Evolutionary conservation across 1,140 invertebrate genomes (phyloP).

Genomic region (Luehdorfia chinensis): DNA sequence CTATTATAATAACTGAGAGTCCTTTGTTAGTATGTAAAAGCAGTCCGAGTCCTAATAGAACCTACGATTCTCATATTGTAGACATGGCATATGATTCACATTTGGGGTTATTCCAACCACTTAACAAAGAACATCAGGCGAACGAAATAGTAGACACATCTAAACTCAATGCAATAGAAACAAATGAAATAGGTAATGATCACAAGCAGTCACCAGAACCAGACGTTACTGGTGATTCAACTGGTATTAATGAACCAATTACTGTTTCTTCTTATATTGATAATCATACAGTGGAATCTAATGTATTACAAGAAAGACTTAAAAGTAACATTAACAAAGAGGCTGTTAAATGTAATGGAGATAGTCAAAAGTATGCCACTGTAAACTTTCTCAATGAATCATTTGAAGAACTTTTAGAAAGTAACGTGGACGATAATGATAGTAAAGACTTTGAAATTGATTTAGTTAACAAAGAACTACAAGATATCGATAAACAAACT

Average conservation of each 20-base stretch:
- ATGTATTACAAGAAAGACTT: not conserved
- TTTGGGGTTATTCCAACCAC: slow-evolving; percentile 18
- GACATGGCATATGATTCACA: slow-evolving; percentile 39
- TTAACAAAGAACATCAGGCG: slow-evolving; percentile 22
- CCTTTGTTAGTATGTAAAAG: slow-evolving; percentile 39
- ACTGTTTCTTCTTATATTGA: not conserved
- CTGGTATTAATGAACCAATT: not conserved
- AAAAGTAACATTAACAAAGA: slow-evolving; percentile 6
- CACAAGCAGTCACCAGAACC: not conserved
- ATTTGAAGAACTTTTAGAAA: slow-evolving; percentile 63
- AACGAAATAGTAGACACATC: slow-evolving; percentile 4
- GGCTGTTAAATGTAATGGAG: slow-evolving; percentile 39
- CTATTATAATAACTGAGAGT: slow-evolving; percentile 63
- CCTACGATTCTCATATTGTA: slow-evolving; percentile 34
- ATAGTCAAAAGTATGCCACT: slow-evolving; percentile 56
- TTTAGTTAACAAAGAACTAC: slow-evolving; percentile 1
- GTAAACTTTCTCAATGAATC: slow-evolving; percentile 62
- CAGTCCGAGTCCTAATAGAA: slow-evolving; percentile 36
- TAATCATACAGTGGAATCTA: no score
- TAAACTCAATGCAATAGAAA: not conserved
- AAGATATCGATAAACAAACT: not conserved
- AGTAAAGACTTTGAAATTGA: slow-evolving; percentile 12
- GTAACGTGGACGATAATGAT: slow-evolving; percentile 62
- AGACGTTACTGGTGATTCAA: not conserved
- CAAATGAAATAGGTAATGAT: not conserved